Evolutionary conservation across 2,113 vertebrate genomes (phyloP).

Genomic region (Haemorhous mexicanus): DNA sequence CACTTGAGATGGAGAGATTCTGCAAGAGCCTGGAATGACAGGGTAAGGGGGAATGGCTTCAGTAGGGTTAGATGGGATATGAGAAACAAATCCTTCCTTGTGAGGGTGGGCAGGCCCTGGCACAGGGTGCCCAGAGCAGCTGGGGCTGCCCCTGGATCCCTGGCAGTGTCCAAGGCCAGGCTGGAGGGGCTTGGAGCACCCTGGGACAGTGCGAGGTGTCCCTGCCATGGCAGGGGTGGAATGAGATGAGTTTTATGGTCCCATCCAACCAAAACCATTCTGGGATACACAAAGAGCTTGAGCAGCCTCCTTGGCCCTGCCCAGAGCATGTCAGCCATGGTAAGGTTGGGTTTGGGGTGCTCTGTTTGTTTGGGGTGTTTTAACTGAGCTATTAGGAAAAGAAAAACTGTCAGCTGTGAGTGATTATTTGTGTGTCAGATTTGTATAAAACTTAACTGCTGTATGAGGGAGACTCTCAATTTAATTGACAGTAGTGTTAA

Average conservation of each 20-base stretch:
- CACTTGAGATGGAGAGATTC: neutral
- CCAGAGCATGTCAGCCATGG: neutral
- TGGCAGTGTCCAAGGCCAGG: neutral
- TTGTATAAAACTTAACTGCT: neutral
- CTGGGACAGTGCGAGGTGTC: neutral
- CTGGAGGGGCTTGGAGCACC: fast-evolving
- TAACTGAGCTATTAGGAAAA: neutral
- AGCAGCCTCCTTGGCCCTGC: neutral
- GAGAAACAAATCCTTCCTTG: neutral
- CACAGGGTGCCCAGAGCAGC: neutral
- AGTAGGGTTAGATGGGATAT: neutral
- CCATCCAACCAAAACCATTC: neutral
- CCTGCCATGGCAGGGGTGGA: neutral
- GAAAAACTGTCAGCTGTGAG: neutral
- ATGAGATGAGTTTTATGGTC: neutral
- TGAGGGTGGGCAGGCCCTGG: neutral
- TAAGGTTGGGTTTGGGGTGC: neutral
- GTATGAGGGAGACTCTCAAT: neutral
- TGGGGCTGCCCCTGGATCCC: neutral
- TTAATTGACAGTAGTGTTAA: neutral
- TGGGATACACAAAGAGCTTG: neutral
- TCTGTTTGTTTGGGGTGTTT: neutral
- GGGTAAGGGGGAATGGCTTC: neutral
- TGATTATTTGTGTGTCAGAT: neutral
- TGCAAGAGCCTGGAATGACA: neutral